Evolutionary conservation across 2,888 invertebrate genomes (phyloP), one percentile per base, ranked within the genome.

Genomic region (Gastrophysa polygoni): DNA sequence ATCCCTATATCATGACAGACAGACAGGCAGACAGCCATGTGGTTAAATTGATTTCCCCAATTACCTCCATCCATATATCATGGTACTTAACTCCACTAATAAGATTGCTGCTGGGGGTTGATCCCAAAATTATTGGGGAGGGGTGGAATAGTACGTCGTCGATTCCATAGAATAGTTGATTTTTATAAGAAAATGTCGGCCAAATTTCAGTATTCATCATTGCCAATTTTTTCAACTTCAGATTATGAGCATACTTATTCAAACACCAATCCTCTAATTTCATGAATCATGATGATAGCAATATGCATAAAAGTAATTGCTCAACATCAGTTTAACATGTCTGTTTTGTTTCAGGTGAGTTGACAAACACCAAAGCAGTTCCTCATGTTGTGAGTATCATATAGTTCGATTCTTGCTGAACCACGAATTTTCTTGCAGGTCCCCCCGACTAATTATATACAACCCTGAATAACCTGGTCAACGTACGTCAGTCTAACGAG

Each of bases 1-100:
- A 58, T 57, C 47, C 51, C 59, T 46, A 46, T 55, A 56, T 59
- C 50, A 51, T 47, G 61, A 51, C 50, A 60, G 57, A 44, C 63
- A 64, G 49, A 47, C 59, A 48, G 24, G 24, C 38, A 46, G 24
- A 38, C 38, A 38, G 11, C 38, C 61, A 57, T 57, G 61, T 61
- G 61, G 56, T 50, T 50, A 47, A 56, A 60, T 64, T 64, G 48
- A 61, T 64, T 61, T 59, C 61, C 64, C 49, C 64, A 64, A 64
- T 64, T 64, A 61, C 59, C 59, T 54, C 48, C 11, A 57, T 54
- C 48, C 11, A 57, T 64, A 60, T 44, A 54, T 54, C 59, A 59
- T 54, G 54, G 34, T 34, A 34, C 58, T 58, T 61, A 64, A 58
- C 57, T 55, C 24, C 28, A 20, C 49, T 60, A 49, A 60, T 60